A percentile compares a stretch with the other conserved stretches of the same genome.
Conservation (phyloP, 1,140 invertebrate species). For the Cydia amplana region DNA sequence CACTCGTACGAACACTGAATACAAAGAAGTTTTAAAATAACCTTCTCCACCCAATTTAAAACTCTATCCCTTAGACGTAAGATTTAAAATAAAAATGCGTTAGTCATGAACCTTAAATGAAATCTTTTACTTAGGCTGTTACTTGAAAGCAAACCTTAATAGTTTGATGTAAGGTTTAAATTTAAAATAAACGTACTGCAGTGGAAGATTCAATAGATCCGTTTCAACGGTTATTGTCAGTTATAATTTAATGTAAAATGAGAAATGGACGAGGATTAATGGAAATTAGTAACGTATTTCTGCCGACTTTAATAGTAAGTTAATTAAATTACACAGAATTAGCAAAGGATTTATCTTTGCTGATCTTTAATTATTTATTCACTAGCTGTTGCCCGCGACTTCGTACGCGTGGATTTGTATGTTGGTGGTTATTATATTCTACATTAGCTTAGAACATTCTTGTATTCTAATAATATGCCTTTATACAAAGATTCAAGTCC, state of each 20-base stretch:
- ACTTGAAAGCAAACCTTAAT: neutral
- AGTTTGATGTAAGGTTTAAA: neutral
- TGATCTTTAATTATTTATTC: too few relatives aligned
- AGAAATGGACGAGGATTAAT: neutral
- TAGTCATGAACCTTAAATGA: neutral
- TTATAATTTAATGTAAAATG: slow-evolving; percentile 2
- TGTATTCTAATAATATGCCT: too few relatives aligned
- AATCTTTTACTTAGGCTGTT: neutral
- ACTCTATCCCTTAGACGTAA: neutral
- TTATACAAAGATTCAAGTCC: too few relatives aligned
- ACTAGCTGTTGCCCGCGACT: too few relatives aligned
- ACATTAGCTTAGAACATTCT: too few relatives aligned
- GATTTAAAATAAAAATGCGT: neutral
- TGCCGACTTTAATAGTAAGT: neutral
- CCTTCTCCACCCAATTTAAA: neutral
- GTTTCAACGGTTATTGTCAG: slow-evolving; percentile 12
- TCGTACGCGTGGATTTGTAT: too few relatives aligned
- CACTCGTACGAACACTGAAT: neutral
- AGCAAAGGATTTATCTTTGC: neutral
- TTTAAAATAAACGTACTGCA: neutral
- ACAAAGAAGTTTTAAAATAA: slow-evolving; percentile 9
- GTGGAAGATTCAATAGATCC: slow-evolving; percentile 4
- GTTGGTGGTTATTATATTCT: too few relatives aligned
- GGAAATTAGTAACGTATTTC: neutral
- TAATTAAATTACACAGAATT: too few relatives aligned